phyloP scores from a whole-genome alignment of 2,113 vertebrate species.

The Cavia aperea region DNA sequence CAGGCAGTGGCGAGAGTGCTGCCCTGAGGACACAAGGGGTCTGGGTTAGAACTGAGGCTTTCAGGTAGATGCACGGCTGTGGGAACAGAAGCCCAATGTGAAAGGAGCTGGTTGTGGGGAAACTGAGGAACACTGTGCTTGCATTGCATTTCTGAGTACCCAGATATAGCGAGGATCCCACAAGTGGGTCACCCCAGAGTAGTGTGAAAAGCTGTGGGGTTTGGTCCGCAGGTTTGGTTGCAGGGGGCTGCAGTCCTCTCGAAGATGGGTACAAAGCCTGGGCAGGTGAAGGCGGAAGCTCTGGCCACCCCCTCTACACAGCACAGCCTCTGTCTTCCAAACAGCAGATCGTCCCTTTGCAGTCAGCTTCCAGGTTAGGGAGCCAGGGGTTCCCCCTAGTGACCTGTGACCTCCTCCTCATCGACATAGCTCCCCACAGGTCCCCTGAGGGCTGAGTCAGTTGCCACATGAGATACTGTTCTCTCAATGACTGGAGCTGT shows the following conservation, averaged over 20 bases:
- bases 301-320: neutral
- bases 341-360: neutral
- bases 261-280: neutral
- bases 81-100: neutral
- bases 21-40: neutral
- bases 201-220: too few species aligned
- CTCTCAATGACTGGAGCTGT: neutral
- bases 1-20: neutral
- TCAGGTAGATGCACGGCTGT: neutral
- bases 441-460: neutral
- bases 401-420: neutral
- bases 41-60: neutral
- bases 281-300: neutral
- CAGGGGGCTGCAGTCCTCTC: neutral
- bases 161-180: too few species aligned
- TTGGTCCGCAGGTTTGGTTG: neutral
- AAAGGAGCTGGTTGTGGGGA: neutral
- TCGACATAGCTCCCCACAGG: neutral
- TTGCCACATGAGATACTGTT: neutral
- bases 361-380: neutral
- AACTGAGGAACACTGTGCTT: neutral
- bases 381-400: neutral
- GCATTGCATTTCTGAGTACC: accelerated
- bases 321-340: neutral
- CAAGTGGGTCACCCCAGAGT: too few species aligned